Percentiles rank a stretch among this genome's conserved stretches.
Conservation (phyloP, 1,140 invertebrate genomes). For the Mya arenaria region DNA sequence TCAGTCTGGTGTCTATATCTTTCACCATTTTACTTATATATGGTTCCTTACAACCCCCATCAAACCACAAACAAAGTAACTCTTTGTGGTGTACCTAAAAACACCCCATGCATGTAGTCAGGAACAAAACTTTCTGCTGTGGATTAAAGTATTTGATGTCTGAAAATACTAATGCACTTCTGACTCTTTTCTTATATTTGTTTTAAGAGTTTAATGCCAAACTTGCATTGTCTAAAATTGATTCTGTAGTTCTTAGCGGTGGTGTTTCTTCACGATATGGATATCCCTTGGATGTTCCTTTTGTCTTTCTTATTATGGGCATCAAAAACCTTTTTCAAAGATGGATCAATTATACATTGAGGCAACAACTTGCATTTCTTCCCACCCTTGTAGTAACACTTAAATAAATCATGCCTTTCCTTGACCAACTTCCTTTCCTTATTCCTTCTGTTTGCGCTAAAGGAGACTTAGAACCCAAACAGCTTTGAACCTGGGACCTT, state of each 20-base stretch:
- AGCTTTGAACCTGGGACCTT: too few relatives aligned
- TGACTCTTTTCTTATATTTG: not conserved
- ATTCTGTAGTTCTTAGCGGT: not conserved
- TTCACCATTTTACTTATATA: constrained; percentile 7
- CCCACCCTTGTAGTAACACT: too few relatives aligned
- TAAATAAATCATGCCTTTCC: too few relatives aligned
- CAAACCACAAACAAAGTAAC: constrained; percentile 40
- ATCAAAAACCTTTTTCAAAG: too few relatives aligned
- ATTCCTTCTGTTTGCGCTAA: too few relatives aligned
- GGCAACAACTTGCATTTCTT: too few relatives aligned
- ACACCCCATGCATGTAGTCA: constrained; percentile 57
- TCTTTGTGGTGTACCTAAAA: constrained; percentile 47
- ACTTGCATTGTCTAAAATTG: not conserved
- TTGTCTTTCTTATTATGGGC: too few relatives aligned
- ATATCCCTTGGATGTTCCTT: constrained; percentile 21
- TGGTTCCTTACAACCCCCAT: not conserved
- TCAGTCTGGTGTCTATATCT: constrained; percentile 11
- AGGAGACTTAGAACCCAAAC: too few relatives aligned
- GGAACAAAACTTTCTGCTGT: constrained; percentile 1
- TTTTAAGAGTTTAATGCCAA: not conserved
- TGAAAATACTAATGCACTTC: not conserved
- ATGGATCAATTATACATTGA: too few relatives aligned
- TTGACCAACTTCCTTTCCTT: too few relatives aligned
- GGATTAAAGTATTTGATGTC: not conserved
- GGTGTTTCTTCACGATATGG: not conserved